Evolutionary conservation across 2,113 vertebrate species (phyloP).

Genomic region (Butorides virescens): DNA sequence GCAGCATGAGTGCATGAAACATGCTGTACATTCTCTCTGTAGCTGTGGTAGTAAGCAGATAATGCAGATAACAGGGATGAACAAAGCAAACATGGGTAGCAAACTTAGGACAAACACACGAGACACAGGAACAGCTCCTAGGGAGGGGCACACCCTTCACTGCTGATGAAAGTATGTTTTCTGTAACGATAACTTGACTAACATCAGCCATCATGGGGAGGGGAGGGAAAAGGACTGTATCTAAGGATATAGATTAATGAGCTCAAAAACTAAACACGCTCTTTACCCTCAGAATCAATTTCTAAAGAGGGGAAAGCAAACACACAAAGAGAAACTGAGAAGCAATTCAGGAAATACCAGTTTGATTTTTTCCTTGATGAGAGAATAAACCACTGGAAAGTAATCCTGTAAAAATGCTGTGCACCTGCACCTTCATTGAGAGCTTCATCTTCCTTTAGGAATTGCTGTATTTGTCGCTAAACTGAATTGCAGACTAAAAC

Average conservation of each 20-base stretch:
- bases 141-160: background rate
- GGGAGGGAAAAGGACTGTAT: background rate
- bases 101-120: background rate
- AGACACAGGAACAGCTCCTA: background rate
- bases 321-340: background rate
- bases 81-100: background rate
- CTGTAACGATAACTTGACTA: background rate
- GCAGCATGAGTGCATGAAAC: background rate
- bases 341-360: background rate
- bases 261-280: background rate
- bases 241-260: background rate
- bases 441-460: background rate
- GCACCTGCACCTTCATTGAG: background rate
- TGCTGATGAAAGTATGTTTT: background rate
- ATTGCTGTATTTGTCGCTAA: background rate
- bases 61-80: background rate
- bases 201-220: background rate
- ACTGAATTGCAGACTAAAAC: background rate
- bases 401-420: background rate
- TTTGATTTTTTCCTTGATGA: background rate
- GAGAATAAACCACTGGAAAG: background rate
- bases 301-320: background rate
- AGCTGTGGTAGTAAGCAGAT: background rate
- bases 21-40: background rate
- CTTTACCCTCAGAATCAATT: background rate